Evolutionary conservation across 2,888 invertebrate species (phyloP).

Genomic region (Cephus rjabovi): DNA sequence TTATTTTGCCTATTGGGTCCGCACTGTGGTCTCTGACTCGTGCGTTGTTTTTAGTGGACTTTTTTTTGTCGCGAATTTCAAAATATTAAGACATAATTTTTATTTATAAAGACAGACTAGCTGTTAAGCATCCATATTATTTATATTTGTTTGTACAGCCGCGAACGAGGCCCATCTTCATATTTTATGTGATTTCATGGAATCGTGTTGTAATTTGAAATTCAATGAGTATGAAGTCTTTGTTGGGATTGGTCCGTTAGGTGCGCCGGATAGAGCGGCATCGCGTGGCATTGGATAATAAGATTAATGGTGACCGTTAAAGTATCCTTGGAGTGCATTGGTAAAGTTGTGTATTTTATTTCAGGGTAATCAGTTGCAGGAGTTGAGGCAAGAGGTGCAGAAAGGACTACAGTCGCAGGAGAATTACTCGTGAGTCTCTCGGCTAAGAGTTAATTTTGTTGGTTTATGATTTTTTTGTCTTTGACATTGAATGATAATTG

Average conservation of each 20-base stretch:
- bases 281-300: background rate
- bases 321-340: background rate
- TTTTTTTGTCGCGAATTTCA: background rate
- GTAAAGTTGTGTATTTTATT: conserved; percentile 21
- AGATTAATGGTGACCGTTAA: background rate
- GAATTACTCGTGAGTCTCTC: conserved; percentile 52
- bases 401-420: conserved; percentile 54
- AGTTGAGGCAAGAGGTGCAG: conserved; percentile 53
- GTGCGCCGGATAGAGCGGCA: background rate
- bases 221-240: background rate
- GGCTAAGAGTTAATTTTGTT: background rate
- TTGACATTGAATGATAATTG: background rate
- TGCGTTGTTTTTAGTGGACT: background rate
- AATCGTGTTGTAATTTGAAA: background rate
- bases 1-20: background rate
- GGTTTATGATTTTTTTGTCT: background rate
- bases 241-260: background rate
- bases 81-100: background rate
- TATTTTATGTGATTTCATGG: background rate
- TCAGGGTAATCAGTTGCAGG: conserved; percentile 57
- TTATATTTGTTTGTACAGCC: background rate
- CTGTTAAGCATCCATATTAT: background rate
- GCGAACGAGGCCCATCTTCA: background rate
- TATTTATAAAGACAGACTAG: background rate
- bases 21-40: background rate